Evolutionary conservation across 2,113 vertebrate genomes (phyloP).

Genomic region (Pterophyllum scalare): DNA sequence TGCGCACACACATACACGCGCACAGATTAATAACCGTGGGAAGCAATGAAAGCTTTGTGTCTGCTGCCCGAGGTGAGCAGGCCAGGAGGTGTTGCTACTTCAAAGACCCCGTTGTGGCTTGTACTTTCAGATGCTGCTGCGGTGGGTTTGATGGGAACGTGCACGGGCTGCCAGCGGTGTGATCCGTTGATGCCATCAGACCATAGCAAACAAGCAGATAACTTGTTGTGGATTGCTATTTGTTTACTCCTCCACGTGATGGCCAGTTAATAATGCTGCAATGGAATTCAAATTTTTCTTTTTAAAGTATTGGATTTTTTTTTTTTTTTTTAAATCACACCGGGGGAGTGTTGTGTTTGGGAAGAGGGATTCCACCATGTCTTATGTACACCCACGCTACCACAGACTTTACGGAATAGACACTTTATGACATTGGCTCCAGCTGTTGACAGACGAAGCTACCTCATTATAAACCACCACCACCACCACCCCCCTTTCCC

Average conservation of each 20-base stretch:
- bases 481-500: neutral
- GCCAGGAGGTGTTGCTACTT: conserved; percentile 74
- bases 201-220: neutral
- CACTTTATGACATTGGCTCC: conserved; percentile 62
- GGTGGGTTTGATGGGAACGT: conserved; percentile 42
- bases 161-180: conserved; percentile 24
- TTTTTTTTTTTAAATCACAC: neutral
- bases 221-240: neutral
- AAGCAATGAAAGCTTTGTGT: conserved; percentile 81
- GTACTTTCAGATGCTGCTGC: conserved; percentile 31
- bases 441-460: conserved; percentile 51
- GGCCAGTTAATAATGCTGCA: neutral
- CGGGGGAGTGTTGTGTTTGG: neutral
- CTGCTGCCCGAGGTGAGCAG: conserved; percentile 74
- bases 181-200: conserved; percentile 13
- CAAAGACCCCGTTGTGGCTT: conserved; percentile 63
- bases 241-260: neutral
- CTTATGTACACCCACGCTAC: conserved; percentile 7
- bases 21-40: conserved; percentile 97
- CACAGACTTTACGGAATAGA: neutral
- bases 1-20: neutral
- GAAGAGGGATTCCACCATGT: conserved; percentile 34
- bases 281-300: neutral
- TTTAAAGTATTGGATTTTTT: neutral
- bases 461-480: conserved; percentile 27